These are phyloP conservation scores for Pseudotriccus pelzelni DNA, from an alignment of 2,797 vertebrate species.

Conservation along the genomic window DNA sequence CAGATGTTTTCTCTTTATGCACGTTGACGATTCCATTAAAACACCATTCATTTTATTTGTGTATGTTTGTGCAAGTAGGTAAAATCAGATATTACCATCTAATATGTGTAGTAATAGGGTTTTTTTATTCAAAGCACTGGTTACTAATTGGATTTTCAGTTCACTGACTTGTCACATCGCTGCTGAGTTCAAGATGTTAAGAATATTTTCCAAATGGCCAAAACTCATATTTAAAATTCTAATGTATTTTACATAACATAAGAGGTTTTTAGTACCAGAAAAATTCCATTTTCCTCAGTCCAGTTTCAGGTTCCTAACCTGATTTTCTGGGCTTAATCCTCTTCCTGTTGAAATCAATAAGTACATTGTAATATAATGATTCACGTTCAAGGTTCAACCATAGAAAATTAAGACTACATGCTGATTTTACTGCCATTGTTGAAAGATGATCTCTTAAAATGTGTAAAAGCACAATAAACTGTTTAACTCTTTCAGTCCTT, in stretches of 20 bases:
- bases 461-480: conserved; percentile 66
- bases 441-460: conserved; percentile 77
- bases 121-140: background rate
- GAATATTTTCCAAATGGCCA: conserved; percentile 60
- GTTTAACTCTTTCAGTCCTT: conserved; percentile 65
- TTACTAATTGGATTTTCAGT: conserved; percentile 29
- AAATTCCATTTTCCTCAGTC: conserved; percentile 84
- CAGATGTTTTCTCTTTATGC: background rate
- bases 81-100: background rate
- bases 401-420: conserved; percentile 82
- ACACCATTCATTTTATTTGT: background rate
- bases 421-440: conserved; percentile 79
- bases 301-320: conserved; percentile 84
- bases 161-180: background rate
- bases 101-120: background rate
- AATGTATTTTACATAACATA: conserved; percentile 83
- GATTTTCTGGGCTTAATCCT: conserved; percentile 89
- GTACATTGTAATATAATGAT: conserved; percentile 89
- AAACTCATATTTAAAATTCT: conserved; percentile 65
- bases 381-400: conserved; percentile 84
- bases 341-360: conserved; percentile 95
- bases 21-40: background rate
- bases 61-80: background rate
- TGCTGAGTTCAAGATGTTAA: conserved; percentile 34
- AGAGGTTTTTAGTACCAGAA: conserved; percentile 83